Evolutionary conservation across 2,113 vertebrate genomes (phyloP).

Genomic region (Chascanopsetta lugubris): DNA sequence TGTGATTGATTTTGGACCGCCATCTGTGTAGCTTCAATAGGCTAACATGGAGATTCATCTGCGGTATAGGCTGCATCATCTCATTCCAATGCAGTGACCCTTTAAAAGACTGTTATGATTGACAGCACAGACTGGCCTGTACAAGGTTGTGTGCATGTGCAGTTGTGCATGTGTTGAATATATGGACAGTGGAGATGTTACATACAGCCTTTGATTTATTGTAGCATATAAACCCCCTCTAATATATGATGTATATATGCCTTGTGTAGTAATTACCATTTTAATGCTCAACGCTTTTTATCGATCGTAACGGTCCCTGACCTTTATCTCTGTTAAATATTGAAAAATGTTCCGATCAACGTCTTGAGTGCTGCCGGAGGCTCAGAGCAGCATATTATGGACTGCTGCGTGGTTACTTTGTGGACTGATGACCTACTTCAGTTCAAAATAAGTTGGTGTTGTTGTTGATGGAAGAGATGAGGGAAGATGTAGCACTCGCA

Average conservation of each 20-base stretch:
- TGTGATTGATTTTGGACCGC: too few species aligned
- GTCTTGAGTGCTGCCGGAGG: neutral
- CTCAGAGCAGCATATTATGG: neutral
- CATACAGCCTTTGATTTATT: neutral
- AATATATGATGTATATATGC: neutral
- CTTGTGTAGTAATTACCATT: neutral
- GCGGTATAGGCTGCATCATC: too few species aligned
- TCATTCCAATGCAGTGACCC: too few species aligned
- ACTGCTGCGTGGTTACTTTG: neutral
- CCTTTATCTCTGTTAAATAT: neutral
- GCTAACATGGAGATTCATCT: too few species aligned
- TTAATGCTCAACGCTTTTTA: neutral
- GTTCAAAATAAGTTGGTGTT: neutral
- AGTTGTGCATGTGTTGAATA: too few species aligned
- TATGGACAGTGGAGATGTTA: neutral
- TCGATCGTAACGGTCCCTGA: neutral
- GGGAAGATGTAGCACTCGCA: neutral
- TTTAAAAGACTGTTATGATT: too few species aligned
- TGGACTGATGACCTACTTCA: constrained; percentile 6
- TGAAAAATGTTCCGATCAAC: neutral
- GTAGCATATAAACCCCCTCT: neutral
- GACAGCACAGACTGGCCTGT: too few species aligned
- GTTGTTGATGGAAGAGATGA: neutral
- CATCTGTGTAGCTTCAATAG: too few species aligned
- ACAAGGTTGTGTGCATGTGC: too few species aligned